Percentiles rank a stretch among this genome's conserved stretches.
Evolutionary conservation across 2,113 vertebrate genomes (phyloP).

Genomic region (Rhombomys opimus): DNA sequence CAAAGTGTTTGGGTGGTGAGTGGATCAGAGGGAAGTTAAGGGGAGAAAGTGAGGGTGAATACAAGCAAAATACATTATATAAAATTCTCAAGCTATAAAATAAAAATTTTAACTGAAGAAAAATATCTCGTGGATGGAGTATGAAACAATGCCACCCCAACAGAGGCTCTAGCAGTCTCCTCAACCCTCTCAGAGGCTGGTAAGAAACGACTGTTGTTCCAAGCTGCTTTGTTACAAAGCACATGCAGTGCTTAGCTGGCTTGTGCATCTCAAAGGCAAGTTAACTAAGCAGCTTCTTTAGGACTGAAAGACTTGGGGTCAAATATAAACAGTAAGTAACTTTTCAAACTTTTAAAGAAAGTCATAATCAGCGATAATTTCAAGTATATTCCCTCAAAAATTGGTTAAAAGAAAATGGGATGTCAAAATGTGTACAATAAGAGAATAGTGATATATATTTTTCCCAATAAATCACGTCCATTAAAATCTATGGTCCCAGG

Average conservation of each 20-base stretch:
- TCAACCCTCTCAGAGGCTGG: neutral
- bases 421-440: neutral
- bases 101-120: neutral
- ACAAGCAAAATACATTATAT: neutral
- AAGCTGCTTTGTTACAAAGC: neutral
- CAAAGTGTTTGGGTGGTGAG: neutral
- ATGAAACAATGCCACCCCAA: neutral
- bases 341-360: constrained; percentile 19
- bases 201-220: neutral
- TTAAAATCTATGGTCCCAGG: neutral
- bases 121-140: neutral
- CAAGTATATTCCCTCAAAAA: constrained; percentile 15
- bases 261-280: constrained; percentile 28
- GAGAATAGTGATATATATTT: neutral
- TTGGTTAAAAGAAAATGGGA: neutral
- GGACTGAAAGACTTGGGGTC: neutral
- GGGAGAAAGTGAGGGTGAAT: neutral
- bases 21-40: neutral
- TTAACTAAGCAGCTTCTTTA: constrained; percentile 21
- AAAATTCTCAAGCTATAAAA: neutral
- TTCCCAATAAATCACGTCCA: constrained; percentile 1
- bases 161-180: neutral
- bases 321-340: neutral
- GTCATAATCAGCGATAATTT: constrained; percentile 23
- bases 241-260: neutral